These are phyloP conservation scores for Silvanus unidentatus DNA, from an alignment of 2,888 invertebrate genomes.

Conservation along the genomic window DNA sequence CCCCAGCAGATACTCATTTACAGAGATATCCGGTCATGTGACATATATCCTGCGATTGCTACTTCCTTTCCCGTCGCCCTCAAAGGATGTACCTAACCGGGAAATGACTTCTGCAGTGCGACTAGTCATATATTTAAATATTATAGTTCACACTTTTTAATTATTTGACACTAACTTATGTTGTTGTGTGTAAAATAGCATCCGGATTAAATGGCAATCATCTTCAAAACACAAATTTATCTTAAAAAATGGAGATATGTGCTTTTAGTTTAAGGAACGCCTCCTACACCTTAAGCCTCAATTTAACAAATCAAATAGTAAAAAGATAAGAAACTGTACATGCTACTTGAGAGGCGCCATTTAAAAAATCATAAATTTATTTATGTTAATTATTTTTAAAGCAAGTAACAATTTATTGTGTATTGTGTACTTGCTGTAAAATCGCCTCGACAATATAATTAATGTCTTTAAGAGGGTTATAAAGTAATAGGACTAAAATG, in stretches of 20 bases:
- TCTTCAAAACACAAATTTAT: not conserved
- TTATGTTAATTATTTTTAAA: too few relatives aligned
- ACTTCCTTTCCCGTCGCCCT: slow-evolving; percentile 43
- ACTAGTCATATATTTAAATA: slow-evolving; percentile 25
- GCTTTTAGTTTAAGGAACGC: too few relatives aligned
- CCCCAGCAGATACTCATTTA: slow-evolving; percentile 25
- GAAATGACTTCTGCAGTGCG: slow-evolving; percentile 26
- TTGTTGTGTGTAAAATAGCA: not conserved
- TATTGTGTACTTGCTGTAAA: too few relatives aligned
- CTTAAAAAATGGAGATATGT: not conserved
- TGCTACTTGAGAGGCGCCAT: too few relatives aligned
- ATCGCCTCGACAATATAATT: too few relatives aligned
- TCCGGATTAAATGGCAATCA: not conserved
- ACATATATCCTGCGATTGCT: slow-evolving; percentile 42
- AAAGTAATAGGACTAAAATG: too few relatives aligned
- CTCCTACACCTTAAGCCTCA: too few relatives aligned
- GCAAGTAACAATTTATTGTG: too few relatives aligned
- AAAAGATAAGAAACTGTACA: too few relatives aligned
- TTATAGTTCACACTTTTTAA: slow-evolving; percentile 19
- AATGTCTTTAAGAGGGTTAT: too few relatives aligned
- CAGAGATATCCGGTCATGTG: slow-evolving; percentile 39
- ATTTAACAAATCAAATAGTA: too few relatives aligned
- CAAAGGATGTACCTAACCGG: slow-evolving; percentile 26
- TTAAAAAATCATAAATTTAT: too few relatives aligned
- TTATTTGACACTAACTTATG: slow-evolving; percentile 20